Evolutionary conservation across 2,113 vertebrate genomes (phyloP).

Genomic region (Dolichotis patagonum): DNA sequence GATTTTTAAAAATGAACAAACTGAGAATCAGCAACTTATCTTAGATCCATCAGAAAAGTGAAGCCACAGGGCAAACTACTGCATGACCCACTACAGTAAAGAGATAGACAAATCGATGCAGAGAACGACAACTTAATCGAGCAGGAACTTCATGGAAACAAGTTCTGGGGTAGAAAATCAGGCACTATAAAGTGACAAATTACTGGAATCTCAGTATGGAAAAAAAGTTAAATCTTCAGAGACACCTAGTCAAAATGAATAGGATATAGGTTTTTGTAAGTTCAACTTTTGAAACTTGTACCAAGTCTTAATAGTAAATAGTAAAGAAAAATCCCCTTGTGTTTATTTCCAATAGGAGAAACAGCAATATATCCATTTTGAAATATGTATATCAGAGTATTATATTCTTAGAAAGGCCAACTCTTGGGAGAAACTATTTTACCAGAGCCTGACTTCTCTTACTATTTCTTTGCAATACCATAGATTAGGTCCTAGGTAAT

Average conservation of each 20-base stretch:
- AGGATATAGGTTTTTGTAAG: neutral
- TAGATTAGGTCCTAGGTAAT: neutral
- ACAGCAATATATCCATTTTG: neutral
- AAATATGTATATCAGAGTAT: neutral
- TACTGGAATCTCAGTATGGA: neutral
- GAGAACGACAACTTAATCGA: neutral
- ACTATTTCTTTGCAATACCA: neutral
- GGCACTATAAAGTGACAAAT: neutral
- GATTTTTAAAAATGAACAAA: neutral
- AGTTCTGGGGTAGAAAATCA: neutral
- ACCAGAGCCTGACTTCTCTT: neutral
- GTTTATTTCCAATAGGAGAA: neutral
- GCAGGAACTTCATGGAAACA: neutral
- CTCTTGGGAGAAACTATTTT: neutral
- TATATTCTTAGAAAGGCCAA: neutral
- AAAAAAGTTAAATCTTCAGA: neutral
- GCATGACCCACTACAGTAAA: too few species aligned
- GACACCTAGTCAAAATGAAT: too few species aligned
- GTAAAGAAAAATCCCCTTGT: neutral
- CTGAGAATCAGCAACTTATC: neutral
- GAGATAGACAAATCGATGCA: neutral
- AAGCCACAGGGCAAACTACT: neutral
- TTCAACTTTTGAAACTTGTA: neutral
- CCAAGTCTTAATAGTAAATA: too few species aligned
- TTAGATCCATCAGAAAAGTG: neutral